These are phyloP conservation scores for Volucella zonaria DNA, from an alignment of 2,888 invertebrate genomes.

Conservation along the genomic window DNA sequence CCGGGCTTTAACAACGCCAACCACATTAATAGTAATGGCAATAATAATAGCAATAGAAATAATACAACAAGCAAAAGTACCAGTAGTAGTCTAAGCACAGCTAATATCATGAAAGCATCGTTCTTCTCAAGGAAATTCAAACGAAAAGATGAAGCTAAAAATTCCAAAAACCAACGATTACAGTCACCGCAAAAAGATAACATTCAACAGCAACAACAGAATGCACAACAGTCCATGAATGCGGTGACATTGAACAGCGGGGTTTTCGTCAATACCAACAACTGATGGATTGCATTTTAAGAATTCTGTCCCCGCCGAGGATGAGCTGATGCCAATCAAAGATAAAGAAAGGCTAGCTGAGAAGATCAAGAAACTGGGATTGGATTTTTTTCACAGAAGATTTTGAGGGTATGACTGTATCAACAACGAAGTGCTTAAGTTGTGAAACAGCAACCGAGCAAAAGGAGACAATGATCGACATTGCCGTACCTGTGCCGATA, in stretches of 20 bases:
- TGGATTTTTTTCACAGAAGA: too few relatives aligned
- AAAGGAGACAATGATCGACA: conserved; percentile 94
- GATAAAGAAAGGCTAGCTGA: conserved; percentile 83
- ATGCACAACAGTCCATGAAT: conserved; percentile 47
- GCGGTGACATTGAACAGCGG: conserved; percentile 49
- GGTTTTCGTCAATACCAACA: conserved; percentile 52
- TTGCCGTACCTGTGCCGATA: conserved; percentile 91
- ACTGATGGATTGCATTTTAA: conserved; percentile 54
- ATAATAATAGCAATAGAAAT: conserved; percentile 58
- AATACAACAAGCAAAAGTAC: too few relatives aligned
- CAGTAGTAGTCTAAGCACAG: too few relatives aligned
- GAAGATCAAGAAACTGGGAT: conserved; percentile 83
- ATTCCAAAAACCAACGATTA: too few relatives aligned
- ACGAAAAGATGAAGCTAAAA: too few relatives aligned
- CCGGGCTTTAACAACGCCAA: conserved; percentile 66
- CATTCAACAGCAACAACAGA: conserved; percentile 69
- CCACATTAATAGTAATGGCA: conserved; percentile 65
- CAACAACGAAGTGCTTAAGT: too few relatives aligned
- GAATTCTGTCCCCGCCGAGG: conserved; percentile 46
- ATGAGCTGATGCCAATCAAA: conserved; percentile 79
- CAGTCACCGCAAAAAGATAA: too few relatives aligned
- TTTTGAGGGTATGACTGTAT: too few relatives aligned
- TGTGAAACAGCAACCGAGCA: too few relatives aligned
- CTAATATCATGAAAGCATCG: too few relatives aligned
- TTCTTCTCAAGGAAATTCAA: too few relatives aligned